Evolutionary conservation across 2,113 vertebrate species (phyloP).

Genomic region (Oenanthe melanoleuca): DNA sequence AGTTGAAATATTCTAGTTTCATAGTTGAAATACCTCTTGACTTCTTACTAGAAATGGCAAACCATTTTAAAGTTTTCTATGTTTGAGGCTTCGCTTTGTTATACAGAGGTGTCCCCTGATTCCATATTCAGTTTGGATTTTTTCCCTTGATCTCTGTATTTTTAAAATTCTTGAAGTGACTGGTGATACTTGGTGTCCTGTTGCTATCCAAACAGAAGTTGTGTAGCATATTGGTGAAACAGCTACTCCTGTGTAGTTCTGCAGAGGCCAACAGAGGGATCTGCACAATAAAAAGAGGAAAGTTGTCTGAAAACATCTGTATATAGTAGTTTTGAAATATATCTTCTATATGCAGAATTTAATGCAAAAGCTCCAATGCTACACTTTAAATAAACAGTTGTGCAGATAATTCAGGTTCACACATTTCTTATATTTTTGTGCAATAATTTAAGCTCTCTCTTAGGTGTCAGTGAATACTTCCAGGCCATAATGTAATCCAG

Average conservation of each 20-base stretch:
- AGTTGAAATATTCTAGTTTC: background rate
- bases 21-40: background rate
- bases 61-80: background rate
- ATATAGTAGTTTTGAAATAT: background rate
- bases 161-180: background rate
- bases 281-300: background rate
- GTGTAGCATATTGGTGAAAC: background rate
- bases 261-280: background rate
- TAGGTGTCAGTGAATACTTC: background rate
- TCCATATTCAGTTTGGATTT: background rate
- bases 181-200: background rate
- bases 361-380: background rate
- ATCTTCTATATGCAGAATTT: background rate
- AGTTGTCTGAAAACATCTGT: background rate
- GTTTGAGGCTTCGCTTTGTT: background rate
- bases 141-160: background rate
- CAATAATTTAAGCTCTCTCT: background rate
- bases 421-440: background rate
- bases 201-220: background rate
- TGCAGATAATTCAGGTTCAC: background rate
- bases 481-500: conserved; percentile 65
- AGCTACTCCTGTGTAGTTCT: background rate
- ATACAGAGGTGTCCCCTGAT: background rate
- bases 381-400: background rate
- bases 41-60: background rate